Conservation (phyloP, 2,888 invertebrate species). For the Cerastoderma edule region DNA sequence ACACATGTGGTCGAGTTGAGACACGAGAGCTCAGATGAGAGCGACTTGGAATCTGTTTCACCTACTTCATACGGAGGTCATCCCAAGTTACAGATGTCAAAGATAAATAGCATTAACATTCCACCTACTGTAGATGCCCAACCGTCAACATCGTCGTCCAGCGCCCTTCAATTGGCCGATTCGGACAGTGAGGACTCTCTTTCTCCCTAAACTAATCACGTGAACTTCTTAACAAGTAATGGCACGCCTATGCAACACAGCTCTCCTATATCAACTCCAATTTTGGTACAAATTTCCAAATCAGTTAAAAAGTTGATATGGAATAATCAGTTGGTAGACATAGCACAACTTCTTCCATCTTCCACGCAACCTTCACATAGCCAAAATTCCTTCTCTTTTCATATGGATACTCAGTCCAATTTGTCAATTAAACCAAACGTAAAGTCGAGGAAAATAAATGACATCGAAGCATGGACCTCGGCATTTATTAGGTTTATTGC, state of each 20-base stretch:
- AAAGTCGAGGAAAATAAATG: neutral
- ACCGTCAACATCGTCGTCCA: too few species aligned
- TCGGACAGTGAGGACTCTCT: too few species aligned
- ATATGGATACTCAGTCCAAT: neutral
- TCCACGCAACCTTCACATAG: neutral
- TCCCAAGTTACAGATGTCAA: too few species aligned
- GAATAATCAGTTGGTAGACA: neutral
- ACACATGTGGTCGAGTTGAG: too few species aligned
- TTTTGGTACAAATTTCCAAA: neutral
- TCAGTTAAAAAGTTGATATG: neutral
- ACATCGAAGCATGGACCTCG: constrained; percentile 23
- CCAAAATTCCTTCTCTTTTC: neutral
- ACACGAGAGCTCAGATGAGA: too few species aligned
- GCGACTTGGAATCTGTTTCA: too few species aligned
- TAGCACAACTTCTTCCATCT: neutral
- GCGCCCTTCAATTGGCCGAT: too few species aligned
- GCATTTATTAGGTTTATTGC: constrained; percentile 35
- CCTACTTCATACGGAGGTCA: too few species aligned
- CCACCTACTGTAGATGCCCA: too few species aligned
- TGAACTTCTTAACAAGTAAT: too few species aligned
- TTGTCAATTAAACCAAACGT: neutral
- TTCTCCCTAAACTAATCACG: too few species aligned
- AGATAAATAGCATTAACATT: too few species aligned
- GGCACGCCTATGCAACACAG: neutral
- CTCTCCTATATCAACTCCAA: neutral